Conservation (phyloP, 1,140 invertebrate genomes). For the Drosophila elegans region DNA sequence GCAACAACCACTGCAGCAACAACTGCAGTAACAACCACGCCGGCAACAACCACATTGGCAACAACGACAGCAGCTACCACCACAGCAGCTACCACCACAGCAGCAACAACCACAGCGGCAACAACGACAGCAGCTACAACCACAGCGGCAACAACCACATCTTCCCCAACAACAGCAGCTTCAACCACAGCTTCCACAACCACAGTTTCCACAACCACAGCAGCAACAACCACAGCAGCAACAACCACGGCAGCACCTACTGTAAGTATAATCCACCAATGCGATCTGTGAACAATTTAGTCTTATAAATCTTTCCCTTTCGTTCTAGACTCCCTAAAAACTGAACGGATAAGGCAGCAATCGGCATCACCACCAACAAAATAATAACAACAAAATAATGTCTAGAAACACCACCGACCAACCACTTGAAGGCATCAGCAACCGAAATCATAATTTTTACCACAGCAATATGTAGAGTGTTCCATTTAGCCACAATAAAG, state of each 20-base stretch:
- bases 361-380: neutral
- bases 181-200: neutral
- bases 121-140: neutral
- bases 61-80: neutral
- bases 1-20: neutral
- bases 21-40: neutral
- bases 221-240: neutral
- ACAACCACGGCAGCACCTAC: neutral
- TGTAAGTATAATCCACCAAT: conserved; percentile 1
- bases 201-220: neutral
- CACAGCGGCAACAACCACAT: neutral
- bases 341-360: neutral
- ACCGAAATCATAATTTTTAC: conserved; percentile 14
- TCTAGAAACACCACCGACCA: neutral
- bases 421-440: neutral
- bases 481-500: conserved; percentile 44
- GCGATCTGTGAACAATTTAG: neutral
- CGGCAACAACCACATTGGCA: neutral
- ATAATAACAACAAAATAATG: neutral
- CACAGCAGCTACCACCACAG: neutral
- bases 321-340: neutral
- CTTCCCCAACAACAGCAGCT: neutral
- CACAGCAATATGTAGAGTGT: conserved; percentile 35
- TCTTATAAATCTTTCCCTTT: neutral
- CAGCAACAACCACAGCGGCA: neutral